phyloP scores from a whole-genome alignment of 2,888 invertebrate species.

The Brassicogethes aeneus region DNA sequence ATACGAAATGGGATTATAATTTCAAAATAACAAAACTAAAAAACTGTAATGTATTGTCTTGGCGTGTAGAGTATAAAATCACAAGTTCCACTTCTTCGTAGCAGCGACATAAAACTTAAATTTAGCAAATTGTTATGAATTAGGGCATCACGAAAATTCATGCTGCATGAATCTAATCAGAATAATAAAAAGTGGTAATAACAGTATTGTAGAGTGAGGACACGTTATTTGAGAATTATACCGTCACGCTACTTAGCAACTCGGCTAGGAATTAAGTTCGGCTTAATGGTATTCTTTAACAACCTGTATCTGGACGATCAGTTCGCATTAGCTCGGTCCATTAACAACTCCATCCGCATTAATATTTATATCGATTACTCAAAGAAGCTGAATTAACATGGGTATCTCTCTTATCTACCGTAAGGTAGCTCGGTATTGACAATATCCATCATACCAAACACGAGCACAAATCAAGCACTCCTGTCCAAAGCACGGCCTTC shows the following conservation, averaged over 20 bases:
- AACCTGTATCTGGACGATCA: constrained; percentile 8
- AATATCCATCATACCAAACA: constrained; percentile 16
- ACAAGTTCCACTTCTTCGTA: too few relatives aligned
- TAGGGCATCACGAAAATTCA: constrained; percentile 18
- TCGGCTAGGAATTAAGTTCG: not conserved
- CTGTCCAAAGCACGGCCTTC: too few relatives aligned
- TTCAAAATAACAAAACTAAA: too few relatives aligned
- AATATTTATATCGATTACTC: constrained; percentile 22
- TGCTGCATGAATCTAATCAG: constrained; percentile 19
- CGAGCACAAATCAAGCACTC: constrained; percentile 9
- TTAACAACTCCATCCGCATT: constrained; percentile 19
- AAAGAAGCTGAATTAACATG: constrained; percentile 14
- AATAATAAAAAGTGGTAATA: constrained; percentile 16
- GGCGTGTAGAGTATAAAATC: too few relatives aligned
- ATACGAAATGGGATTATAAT: too few relatives aligned
- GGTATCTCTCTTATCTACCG: constrained; percentile 12
- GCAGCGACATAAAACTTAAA: constrained; percentile 1
- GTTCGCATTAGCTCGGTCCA: constrained; percentile 18
- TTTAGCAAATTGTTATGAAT: constrained; percentile 14
- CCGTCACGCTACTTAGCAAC: constrained; percentile 10
- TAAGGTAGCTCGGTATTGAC: constrained; percentile 15
- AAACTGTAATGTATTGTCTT: too few relatives aligned
- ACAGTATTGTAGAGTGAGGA: constrained; percentile 10
- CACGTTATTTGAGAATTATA: constrained; percentile 14
- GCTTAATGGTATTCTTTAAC: not conserved